Base-by-base conservation (phyloP, 2,113 vertebrate genomes). In the Myocastor coypus region DNA sequence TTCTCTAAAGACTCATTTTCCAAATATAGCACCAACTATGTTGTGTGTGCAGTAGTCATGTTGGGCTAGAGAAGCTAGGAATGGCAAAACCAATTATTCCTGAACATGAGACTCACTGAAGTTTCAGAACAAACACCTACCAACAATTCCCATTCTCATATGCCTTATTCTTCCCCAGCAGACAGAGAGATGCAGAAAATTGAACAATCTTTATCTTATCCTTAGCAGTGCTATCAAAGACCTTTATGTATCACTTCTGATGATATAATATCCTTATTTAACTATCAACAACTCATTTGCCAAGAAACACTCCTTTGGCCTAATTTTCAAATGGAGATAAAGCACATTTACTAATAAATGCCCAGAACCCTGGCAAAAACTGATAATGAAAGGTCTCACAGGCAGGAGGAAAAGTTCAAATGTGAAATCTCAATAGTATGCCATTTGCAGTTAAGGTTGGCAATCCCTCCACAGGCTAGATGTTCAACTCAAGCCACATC, bases 401-500 rank as follows among this genome's bases (percentile, higher is more conserved):
- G 20, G 37, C 78, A 87, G 4, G 32, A 30, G 30, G 22, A 40
- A 71, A 46, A 92, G 63, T 69, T 73, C 80, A 94, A 83, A 89
- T 50, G 14, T 32, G 55, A 92, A 69, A 69, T 64, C 63, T 87
- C 64, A 94, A 71, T 11, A 92, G 75, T 69, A 94, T 32, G 16
- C 57, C 82, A 96, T 66, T 96, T 92, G 66, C 6, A 95, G 83
- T 11, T 87, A 83, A 95, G 83, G 68, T 71, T 96, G 94, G 89
- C 82, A 90, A 55, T 83, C 83, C 42, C 57, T 71, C 30, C 69
- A 52, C 88, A 96, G 71, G 80, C 80, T 84, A 82, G 63, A 95
- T 92, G 82, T 92, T 92, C 90, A 93, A 95, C 80, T 40, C 46
- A 97, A 89, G 96, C 89, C 75, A 94, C 86, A 96, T 96, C 68